Conservation (phyloP, 2,888 invertebrate genomes). For the Tillus elongatus region DNA sequence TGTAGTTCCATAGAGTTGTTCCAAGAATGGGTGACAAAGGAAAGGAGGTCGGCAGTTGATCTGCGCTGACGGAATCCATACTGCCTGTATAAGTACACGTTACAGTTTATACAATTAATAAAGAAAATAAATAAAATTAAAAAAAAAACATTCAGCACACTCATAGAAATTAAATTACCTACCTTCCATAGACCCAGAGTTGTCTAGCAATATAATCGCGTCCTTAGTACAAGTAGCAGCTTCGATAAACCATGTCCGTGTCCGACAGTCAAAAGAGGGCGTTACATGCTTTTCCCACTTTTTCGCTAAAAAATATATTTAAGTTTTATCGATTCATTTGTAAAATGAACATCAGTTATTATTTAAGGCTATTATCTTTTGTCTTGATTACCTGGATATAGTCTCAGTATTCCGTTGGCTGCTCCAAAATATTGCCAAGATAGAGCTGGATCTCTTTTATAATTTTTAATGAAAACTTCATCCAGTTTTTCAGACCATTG, state of each 20-base stretch:
- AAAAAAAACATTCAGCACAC: too few species aligned
- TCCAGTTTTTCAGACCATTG: slow-evolving; percentile 85
- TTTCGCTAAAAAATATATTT: slow-evolving; percentile 45
- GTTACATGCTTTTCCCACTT: slow-evolving; percentile 51
- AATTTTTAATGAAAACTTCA: slow-evolving; percentile 74
- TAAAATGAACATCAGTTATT: too few species aligned
- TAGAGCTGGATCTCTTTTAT: slow-evolving; percentile 77
- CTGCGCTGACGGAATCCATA: too few species aligned
- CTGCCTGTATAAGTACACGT: too few species aligned
- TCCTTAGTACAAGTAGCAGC: slow-evolving; percentile 98
- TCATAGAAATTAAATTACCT: slow-evolving; percentile 9
- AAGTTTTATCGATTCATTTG: too few species aligned
- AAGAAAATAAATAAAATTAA: too few species aligned
- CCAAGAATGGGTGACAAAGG: too few species aligned
- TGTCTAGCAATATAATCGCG: slow-evolving; percentile 88
- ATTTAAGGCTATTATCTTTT: too few species aligned
- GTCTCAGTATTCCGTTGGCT: slow-evolving; percentile 82
- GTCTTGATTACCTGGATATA: slow-evolving; percentile 61
- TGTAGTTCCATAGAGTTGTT: too few species aligned
- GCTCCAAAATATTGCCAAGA: slow-evolving; percentile 98
- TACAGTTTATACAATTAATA: too few species aligned
- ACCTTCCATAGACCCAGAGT: slow-evolving; percentile 95
- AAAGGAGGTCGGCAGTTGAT: too few species aligned
- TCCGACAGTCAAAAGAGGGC: slow-evolving; percentile 75
- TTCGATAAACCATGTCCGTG: slow-evolving; percentile 92